These are phyloP conservation scores for Torymus aiolomorphi DNA, from an alignment of 2,888 invertebrate species.

Conservation along the genomic window DNA sequence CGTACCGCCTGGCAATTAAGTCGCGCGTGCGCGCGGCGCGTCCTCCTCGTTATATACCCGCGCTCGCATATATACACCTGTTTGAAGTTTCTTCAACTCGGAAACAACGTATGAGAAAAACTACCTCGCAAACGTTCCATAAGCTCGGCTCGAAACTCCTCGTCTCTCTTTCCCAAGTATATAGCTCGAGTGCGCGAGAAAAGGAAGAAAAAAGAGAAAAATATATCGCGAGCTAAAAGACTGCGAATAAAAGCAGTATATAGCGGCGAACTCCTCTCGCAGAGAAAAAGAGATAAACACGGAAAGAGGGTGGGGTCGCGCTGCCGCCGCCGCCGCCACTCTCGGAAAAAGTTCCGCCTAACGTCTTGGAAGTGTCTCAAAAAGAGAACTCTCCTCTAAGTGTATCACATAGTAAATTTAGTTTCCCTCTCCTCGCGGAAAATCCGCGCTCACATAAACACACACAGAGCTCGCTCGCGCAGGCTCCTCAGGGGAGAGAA, in stretches of 20 bases:
- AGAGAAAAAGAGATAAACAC: neutral
- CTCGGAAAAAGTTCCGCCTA: slow-evolving; percentile 59
- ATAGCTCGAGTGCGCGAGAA: neutral
- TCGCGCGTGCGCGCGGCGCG: neutral
- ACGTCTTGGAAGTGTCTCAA: slow-evolving; percentile 74
- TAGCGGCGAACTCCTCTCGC: neutral
- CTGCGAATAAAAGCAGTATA: too few relatives aligned
- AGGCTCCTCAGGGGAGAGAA: neutral
- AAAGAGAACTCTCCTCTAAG: slow-evolving; percentile 71
- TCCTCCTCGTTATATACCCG: too few relatives aligned
- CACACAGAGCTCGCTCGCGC: neutral
- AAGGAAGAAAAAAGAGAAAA: neutral
- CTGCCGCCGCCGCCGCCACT: neutral
- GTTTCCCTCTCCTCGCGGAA: slow-evolving; percentile 63
- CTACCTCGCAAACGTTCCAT: too few relatives aligned
- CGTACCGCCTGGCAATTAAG: slow-evolving; percentile 19
- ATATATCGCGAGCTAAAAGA: slow-evolving; percentile 22
- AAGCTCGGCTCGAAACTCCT: slow-evolving; percentile 5
- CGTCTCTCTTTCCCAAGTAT: neutral
- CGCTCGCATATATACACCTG: neutral
- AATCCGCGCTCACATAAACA: slow-evolving; percentile 9
- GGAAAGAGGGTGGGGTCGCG: neutral
- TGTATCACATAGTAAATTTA: slow-evolving; percentile 76
- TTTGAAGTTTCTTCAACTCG: slow-evolving; percentile 40
- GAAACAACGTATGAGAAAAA: neutral